Evolutionary conservation across 1,140 invertebrate species (phyloP).

Genomic region (Formica exsecta): DNA sequence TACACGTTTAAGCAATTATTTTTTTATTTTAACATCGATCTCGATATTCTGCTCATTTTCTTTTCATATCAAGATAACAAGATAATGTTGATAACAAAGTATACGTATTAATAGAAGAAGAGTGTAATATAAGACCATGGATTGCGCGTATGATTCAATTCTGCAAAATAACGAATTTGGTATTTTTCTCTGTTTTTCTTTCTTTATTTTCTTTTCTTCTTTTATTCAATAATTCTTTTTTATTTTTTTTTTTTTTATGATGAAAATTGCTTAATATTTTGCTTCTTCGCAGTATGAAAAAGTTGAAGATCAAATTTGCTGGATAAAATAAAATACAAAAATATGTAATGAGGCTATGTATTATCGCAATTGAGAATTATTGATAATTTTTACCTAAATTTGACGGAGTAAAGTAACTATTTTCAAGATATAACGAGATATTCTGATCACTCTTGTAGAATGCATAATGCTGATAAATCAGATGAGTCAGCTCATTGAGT

Average conservation of each 20-base stretch:
- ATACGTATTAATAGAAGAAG: conserved; percentile 3
- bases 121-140: conserved; percentile 32
- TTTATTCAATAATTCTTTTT: conserved; percentile 33
- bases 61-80: background rate
- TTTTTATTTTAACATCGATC: conserved; percentile 26
- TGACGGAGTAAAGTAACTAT: background rate
- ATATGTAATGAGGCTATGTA: background rate
- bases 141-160: conserved; percentile 27
- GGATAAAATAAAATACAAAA: background rate
- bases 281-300: conserved; percentile 23
- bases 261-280: conserved; percentile 12
- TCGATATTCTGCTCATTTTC: background rate
- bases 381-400: background rate
- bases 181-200: conserved; percentile 9
- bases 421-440: background rate
- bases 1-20: background rate
- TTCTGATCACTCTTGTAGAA: background rate
- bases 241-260: background rate
- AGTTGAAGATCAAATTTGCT: conserved; percentile 3
- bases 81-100: conserved; percentile 17
- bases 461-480: conserved; percentile 9
- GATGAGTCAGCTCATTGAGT: conserved; percentile 36
- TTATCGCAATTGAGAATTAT: background rate
- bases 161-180: conserved; percentile 29
- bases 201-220: background rate